phyloP scores from a whole-genome alignment of 2,888 invertebrate genomes.

The Ptychoptera albimana region DNA sequence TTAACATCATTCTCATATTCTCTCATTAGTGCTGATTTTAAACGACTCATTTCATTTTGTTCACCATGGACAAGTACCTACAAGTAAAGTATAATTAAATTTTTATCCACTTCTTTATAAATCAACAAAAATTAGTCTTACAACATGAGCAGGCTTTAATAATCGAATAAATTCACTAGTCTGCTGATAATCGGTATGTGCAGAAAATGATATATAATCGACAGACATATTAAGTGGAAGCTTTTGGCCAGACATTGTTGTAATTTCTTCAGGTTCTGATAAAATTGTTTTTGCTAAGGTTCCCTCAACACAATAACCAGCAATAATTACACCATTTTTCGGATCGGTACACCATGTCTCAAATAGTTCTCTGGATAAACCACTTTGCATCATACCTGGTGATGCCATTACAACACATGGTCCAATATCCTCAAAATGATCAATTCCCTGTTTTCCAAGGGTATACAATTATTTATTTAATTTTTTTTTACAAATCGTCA shows the following conservation, averaged over 20 bases:
- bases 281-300: conserved; percentile 85
- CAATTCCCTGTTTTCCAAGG: conserved; percentile 64
- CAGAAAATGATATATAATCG: conserved; percentile 98
- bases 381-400: conserved; percentile 99
- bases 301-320: conserved; percentile 88
- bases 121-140: conserved; percentile 29
- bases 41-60: conserved; percentile 94
- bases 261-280: conserved; percentile 95
- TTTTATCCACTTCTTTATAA: conserved; percentile 2
- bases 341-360: conserved; percentile 98
- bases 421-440: conserved; percentile 98
- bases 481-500: background rate
- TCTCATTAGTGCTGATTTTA: conserved; percentile 84
- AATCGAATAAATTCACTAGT: conserved; percentile 93
- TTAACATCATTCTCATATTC: conserved; percentile 80
- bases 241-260: conserved; percentile 89
- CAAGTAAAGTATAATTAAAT: conserved; percentile 6
- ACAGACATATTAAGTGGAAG: conserved; percentile 93
- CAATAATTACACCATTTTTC: conserved; percentile 96
- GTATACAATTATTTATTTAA: background rate
- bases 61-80: conserved; percentile 93
- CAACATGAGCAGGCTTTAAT: conserved; percentile 90
- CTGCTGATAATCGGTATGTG: conserved; percentile 96
- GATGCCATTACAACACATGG: conserved; percentile 99
- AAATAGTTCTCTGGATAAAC: conserved; percentile 90